Evolutionary conservation across 2,888 invertebrate species (phyloP).

Genomic region (Drosophila ustulata): DNA sequence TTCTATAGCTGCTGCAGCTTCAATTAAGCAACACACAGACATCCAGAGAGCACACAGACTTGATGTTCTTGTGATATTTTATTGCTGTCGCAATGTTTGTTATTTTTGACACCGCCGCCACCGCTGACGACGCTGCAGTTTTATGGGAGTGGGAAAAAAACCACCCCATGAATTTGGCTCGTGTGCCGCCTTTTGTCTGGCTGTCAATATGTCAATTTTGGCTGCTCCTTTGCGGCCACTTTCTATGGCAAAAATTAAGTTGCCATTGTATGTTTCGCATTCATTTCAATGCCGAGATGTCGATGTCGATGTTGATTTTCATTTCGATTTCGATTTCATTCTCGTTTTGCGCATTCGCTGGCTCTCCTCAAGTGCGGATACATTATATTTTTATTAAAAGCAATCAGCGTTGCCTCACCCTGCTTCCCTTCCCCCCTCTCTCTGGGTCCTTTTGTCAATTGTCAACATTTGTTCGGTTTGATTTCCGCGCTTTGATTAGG

Average conservation of each 20-base stretch:
- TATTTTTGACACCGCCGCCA: constrained; percentile 66
- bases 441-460: constrained; percentile 30
- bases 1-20: constrained; percentile 69
- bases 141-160: constrained; percentile 30
- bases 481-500: constrained; percentile 64
- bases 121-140: constrained; percentile 59
- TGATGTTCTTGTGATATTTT: constrained; percentile 60
- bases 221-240: constrained; percentile 67
- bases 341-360: constrained; percentile 38
- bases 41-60: background rate
- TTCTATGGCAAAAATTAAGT: constrained; percentile 76
- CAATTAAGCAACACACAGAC: constrained; percentile 63
- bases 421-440: background rate
- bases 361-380: constrained; percentile 59
- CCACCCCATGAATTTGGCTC: constrained; percentile 41
- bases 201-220: constrained; percentile 80
- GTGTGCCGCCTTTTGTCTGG: constrained; percentile 63
- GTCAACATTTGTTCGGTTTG: constrained; percentile 64
- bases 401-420: constrained; percentile 63
- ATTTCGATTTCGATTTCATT: constrained; percentile 45
- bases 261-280: constrained; percentile 68
- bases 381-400: constrained; percentile 82
- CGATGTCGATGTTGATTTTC: constrained; percentile 40
- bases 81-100: constrained; percentile 79
- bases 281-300: constrained; percentile 50